phyloP scores from a whole-genome alignment of 2,113 vertebrate genomes.

The Butorides virescens region DNA sequence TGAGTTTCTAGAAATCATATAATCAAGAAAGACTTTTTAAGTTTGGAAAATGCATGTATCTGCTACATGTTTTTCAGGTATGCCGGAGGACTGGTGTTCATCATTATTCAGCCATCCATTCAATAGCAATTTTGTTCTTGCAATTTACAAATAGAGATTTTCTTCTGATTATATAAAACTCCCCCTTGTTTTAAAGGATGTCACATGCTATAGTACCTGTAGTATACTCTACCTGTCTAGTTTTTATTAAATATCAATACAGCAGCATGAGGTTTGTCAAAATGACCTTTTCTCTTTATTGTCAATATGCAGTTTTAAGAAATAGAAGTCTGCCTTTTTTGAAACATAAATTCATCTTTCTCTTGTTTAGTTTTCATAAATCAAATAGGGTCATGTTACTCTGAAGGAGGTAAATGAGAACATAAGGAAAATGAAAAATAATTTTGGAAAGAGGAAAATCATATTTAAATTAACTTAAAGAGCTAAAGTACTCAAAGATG shows the following conservation, averaged over 20 bases:
- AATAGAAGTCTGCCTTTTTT: background rate
- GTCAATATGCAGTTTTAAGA: background rate
- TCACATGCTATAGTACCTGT: accelerated
- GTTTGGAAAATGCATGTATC: accelerated
- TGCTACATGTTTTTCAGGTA: background rate
- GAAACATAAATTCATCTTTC: background rate
- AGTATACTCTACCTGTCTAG: no score
- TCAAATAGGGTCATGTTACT: background rate
- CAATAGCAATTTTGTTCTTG: background rate
- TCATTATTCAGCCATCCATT: background rate
- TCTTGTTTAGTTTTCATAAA: background rate
- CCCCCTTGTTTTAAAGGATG: background rate
- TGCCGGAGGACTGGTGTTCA: background rate
- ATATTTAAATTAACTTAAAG: background rate
- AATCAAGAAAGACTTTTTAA: background rate
- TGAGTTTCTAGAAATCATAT: background rate
- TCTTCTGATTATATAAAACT: background rate
- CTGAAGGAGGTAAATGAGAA: background rate
- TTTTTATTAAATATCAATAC: background rate
- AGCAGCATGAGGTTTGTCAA: background rate
- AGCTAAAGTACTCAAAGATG: background rate
- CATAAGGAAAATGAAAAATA: background rate
- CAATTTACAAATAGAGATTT: background rate
- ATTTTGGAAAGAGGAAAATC: background rate
- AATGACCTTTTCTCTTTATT: background rate